These are phyloP conservation scores for Oncorhynchus masou DNA, from an alignment of 2,113 vertebrate species.

Conservation along the genomic window DNA sequence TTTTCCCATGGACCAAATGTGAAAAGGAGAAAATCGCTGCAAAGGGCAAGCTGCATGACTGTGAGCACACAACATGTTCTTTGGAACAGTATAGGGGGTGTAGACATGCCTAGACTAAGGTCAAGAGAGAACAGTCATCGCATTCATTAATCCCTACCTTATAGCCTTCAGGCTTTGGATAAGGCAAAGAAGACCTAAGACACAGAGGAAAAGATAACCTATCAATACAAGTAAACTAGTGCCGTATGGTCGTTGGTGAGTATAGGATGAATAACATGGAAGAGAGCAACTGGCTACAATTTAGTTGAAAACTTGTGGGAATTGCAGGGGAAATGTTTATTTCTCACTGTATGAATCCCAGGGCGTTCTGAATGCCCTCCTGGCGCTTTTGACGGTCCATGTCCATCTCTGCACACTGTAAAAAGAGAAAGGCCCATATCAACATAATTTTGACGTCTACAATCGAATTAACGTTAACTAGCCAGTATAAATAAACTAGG, in stretches of 20 bases:
- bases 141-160: slow-evolving; percentile 73
- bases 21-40: no score
- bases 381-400: slow-evolving; percentile 84
- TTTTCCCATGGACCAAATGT: not conserved
- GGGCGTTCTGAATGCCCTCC: slow-evolving; percentile 85
- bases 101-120: not conserved
- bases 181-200: slow-evolving; percentile 85
- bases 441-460: not conserved
- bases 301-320: no score
- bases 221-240: not conserved
- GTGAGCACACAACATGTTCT: not conserved
- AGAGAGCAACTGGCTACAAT: no score
- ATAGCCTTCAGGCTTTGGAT: slow-evolving; percentile 82
- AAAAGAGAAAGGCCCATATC: not conserved
- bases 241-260: not conserved
- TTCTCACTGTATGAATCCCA: slow-evolving; percentile 91
- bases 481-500: no score
- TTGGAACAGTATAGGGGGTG: not conserved
- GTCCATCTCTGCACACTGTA: slow-evolving; percentile 60
- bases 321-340: no score
- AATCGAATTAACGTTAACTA: no score
- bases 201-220: slow-evolving; percentile 22
- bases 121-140: not conserved
- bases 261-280: no score
- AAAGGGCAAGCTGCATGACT: not conserved